Conservation (phyloP, 1,140 invertebrate species). For the Sarcophaga bullata region DNA sequence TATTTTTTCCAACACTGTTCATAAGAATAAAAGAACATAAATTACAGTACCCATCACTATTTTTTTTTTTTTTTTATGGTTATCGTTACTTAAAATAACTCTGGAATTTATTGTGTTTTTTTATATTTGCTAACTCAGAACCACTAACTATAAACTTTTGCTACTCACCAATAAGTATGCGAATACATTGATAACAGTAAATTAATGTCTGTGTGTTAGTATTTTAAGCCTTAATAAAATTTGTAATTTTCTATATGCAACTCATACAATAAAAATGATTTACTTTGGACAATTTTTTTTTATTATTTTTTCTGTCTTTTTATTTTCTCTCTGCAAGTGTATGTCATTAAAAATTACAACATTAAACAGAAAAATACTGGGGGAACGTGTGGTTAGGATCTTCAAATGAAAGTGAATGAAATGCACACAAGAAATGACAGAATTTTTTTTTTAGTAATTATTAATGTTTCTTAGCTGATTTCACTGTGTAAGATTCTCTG, state of each 20-base stretch:
- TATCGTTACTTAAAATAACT: too few relatives aligned
- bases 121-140: too few relatives aligned
- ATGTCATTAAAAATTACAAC: constrained; percentile 24
- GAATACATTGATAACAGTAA: neutral
- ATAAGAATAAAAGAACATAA: too few relatives aligned
- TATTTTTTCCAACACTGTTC: too few relatives aligned
- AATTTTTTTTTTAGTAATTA: neutral
- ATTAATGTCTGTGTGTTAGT: neutral
- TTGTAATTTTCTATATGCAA: neutral
- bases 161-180: neutral
- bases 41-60: too few relatives aligned
- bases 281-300: too few relatives aligned
- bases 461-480: too few relatives aligned
- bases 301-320: neutral
- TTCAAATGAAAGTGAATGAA: neutral
- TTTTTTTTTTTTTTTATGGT: too few relatives aligned
- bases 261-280: too few relatives aligned
- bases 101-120: too few relatives aligned
- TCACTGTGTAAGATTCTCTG: too few relatives aligned
- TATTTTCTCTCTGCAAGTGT: neutral
- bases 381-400: neutral
- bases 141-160: too few relatives aligned
- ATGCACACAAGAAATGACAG: neutral
- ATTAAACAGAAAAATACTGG: neutral
- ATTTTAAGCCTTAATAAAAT: neutral